Evolutionary conservation across 2,113 vertebrate genomes (phyloP), one percentile per base, ranked within the genome.

Genomic region (Larimichthys crocea): DNA sequence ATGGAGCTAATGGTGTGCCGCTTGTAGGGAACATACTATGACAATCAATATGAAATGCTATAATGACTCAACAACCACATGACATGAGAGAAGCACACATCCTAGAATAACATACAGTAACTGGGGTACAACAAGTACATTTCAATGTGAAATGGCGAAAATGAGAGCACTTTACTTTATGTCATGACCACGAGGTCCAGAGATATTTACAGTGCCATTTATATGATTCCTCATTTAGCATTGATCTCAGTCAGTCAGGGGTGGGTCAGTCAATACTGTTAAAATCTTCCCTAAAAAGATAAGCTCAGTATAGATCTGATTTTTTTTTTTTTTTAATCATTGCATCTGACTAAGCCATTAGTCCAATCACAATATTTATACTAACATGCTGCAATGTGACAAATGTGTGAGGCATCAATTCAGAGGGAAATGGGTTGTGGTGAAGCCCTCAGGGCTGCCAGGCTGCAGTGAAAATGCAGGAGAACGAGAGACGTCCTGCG

Each of bases 361-460:
- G 62, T 77, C 49, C 29, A 44, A 73, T 75, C 19, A 52, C 2
- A 64, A 42, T 74, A 71, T 72, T 40, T 59, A 20, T 61, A 24
- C n/a, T 22, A 40, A 75, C 55, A 76, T 59, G 53, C 29, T 63
- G 24, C 55, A 74, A 68, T 42, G 10, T 69, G 65, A 70, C 63
- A 44, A 56, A 73, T 72, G 48, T 75, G 10, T 79, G 8, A 44
- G 57, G 22, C 15, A 68, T 69, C 44, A 19, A 83, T 74, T 83
- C 60, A 35, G 71, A 79, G 60, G n/a, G 71, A 89, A 77, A 35
- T 74, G 57, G 85, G 78, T 84, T 92, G 83, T 46, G 71, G 10
- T 63, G 70, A 69, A 62, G 79, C 70, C 80, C 70, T 9, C 46
- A 64, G 68, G 79, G 67, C 82, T 77, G 81, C 61, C 67, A 75